Evolutionary conservation across 2,888 invertebrate genomes (phyloP), one percentile per base, ranked within the genome.

Genomic region (Automeris io): DNA sequence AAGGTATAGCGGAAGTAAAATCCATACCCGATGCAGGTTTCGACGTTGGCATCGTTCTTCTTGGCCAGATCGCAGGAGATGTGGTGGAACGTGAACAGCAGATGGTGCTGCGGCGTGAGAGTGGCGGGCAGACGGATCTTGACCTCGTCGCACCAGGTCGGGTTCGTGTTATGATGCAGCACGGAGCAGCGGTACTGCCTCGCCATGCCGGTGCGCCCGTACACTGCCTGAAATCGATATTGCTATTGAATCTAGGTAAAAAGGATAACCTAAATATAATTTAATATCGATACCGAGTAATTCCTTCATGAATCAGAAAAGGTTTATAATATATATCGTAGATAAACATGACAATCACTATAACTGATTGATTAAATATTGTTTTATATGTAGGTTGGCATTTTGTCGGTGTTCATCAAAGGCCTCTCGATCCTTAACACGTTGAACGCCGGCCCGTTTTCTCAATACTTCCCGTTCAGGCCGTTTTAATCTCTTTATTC

Each of bases 21-120:
- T n/a, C n/a, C 64, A 70, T 57, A 87, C 44, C 99, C 99, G 37
- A 98, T 95, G 56, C 95, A 92, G 48, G 91, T 93, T 70, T 95
- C 95, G 9, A 93, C 89, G 41, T 91, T 91, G 21, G 91, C 89
- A 49, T 93, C 93, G 37, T 91, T 90, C 63, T 93, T 93, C 73
- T 94, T 93, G 35, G 93, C 90, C 48, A 93, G 89, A 78, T 96
- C 95, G 69, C 98, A 98, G 43, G 97, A 96, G 44, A 99, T 94
- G 73, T 99, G 99, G 65, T 95, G 93, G 82, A 99, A 98, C 2
- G 95, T 95, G 82, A 99, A 98, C 37, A 99, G 88, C 40, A 99
- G 79, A 70, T 99, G 99, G 75, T 98, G 98, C 36, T 92, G 91
- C 0, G 91, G 79, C 26, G 94, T 92, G 35, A 99, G 83, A 45